phyloP scores from a whole-genome alignment of 2,113 vertebrate genomes.

The Ictalurus punctatus region DNA sequence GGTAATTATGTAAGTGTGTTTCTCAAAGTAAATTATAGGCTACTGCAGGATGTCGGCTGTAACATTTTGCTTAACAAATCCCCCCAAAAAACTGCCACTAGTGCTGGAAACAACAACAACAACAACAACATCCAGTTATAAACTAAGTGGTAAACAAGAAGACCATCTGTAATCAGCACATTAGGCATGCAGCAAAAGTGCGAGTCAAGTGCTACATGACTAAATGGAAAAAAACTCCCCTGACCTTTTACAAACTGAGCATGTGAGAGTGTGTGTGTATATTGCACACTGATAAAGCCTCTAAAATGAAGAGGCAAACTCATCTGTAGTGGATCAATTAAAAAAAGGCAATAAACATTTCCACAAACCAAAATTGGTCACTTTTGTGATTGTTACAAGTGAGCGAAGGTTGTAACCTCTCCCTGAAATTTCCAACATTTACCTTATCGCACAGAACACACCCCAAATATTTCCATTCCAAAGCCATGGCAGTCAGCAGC shows the following conservation, averaged over 20 bases:
- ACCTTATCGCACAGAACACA: neutral
- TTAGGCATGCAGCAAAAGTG: constrained; percentile 15
- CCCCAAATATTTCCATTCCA: neutral
- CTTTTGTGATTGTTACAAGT: constrained; percentile 45
- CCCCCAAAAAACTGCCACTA: neutral
- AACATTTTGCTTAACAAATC: too few species aligned
- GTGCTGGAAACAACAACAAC: neutral
- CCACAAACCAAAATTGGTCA: neutral
- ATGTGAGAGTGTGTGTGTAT: neutral
- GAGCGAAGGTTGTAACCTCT: constrained; percentile 2
- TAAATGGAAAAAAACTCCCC: neutral
- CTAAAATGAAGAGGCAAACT: neutral
- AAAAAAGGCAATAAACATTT: neutral
- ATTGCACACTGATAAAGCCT: neutral
- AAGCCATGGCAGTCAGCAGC: neutral
- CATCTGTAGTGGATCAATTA: neutral
- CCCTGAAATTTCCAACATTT: neutral
- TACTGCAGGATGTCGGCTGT: constrained; percentile 21
- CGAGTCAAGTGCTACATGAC: constrained; percentile 19
- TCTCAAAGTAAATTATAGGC: neutral
- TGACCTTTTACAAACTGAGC: constrained; percentile 6
- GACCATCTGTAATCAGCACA: neutral
- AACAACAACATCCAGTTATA: neutral
- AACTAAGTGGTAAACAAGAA: neutral
- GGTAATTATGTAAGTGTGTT: neutral